Percentiles rank a stretch among this genome's conserved stretches.
These are phyloP conservation scores for Mamestra brassicae DNA, from an alignment of 2,888 invertebrate species.

Conservation along the genomic window DNA sequence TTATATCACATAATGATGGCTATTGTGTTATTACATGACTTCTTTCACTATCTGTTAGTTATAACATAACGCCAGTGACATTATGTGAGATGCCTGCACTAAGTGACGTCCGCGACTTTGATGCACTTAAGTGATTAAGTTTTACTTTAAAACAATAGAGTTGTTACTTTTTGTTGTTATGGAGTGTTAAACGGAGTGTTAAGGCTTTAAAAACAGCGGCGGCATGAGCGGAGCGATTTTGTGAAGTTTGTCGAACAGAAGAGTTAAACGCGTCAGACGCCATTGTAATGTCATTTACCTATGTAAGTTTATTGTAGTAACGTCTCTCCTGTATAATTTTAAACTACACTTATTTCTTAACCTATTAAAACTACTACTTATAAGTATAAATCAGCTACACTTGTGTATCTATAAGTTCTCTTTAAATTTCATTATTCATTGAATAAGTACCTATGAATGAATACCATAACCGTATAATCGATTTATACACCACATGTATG, in stretches of 20 bases:
- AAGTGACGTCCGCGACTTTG: slow-evolving; percentile 14
- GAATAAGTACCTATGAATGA: background rate
- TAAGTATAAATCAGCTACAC: too few relatives aligned
- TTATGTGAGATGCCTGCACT: slow-evolving; percentile 24
- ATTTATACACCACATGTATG: background rate
- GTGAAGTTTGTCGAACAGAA: background rate
- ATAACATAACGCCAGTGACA: slow-evolving; percentile 7
- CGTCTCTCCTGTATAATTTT: background rate
- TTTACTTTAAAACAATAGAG: slow-evolving; percentile 37
- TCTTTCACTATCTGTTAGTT: slow-evolving; percentile 24
- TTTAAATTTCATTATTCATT: background rate
- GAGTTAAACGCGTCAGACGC: slow-evolving; percentile 18
- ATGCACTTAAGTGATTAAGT: slow-evolving; percentile 47
- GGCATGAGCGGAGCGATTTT: background rate
- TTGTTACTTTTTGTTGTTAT: slow-evolving; percentile 19
- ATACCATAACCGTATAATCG: background rate
- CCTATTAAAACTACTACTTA: too few relatives aligned
- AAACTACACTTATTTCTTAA: too few relatives aligned
- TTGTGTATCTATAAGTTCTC: background rate
- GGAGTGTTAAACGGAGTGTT: slow-evolving; percentile 12
- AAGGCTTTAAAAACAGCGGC: slow-evolving; percentile 14
- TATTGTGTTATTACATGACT: slow-evolving; percentile 38
- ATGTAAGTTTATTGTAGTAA: too few relatives aligned
- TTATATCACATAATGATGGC: slow-evolving; percentile 33
- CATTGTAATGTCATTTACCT: background rate